phyloP scores from a whole-genome alignment of 2,113 vertebrate genomes.

The Morone saxatilis region DNA sequence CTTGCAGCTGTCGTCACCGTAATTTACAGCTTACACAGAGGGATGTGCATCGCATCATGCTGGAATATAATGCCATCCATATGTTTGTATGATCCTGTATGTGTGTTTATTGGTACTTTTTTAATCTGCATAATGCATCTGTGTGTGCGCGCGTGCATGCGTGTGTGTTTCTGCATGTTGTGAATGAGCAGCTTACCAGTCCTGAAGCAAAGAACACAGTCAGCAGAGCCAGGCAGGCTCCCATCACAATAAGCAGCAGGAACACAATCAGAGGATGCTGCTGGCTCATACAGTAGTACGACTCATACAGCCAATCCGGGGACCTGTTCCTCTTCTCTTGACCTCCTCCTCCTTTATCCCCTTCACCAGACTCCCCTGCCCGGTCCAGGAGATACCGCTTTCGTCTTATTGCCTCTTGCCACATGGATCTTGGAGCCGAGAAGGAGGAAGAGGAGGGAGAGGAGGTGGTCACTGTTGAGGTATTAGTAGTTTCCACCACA shows the following conservation, averaged over 20 bases:
- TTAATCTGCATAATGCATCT: neutral
- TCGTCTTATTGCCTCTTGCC: slow-evolving; percentile 91
- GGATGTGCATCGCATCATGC: neutral
- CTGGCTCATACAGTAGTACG: slow-evolving; percentile 99
- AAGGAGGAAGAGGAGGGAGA: slow-evolving; percentile 59
- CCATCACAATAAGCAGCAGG: slow-evolving; percentile 97
- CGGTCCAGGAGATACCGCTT: slow-evolving; percentile 80
- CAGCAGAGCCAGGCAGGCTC: slow-evolving; percentile 95
- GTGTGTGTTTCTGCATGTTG: slow-evolving; percentile 29
- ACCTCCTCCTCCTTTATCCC: slow-evolving; percentile 75
- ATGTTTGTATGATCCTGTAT: neutral
- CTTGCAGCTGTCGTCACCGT: neutral
- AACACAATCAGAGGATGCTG: slow-evolving; percentile 98
- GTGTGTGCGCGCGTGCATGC: neutral
- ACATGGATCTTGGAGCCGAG: slow-evolving; percentile 84
- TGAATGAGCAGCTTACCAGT: slow-evolving; percentile 89
- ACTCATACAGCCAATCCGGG: slow-evolving; percentile 97
- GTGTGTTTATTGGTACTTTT: slow-evolving; percentile 15
- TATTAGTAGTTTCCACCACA: slow-evolving; percentile 71
- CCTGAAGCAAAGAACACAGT: slow-evolving; percentile 97
- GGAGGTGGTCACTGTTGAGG: slow-evolving; percentile 59
- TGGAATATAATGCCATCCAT: neutral
- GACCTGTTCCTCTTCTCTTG: slow-evolving; percentile 83
- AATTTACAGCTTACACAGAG: neutral
- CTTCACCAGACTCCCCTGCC: slow-evolving; percentile 65